Evolutionary conservation across 2,113 vertebrate species (phyloP).

Genomic region (Thunnus thynnus): DNA sequence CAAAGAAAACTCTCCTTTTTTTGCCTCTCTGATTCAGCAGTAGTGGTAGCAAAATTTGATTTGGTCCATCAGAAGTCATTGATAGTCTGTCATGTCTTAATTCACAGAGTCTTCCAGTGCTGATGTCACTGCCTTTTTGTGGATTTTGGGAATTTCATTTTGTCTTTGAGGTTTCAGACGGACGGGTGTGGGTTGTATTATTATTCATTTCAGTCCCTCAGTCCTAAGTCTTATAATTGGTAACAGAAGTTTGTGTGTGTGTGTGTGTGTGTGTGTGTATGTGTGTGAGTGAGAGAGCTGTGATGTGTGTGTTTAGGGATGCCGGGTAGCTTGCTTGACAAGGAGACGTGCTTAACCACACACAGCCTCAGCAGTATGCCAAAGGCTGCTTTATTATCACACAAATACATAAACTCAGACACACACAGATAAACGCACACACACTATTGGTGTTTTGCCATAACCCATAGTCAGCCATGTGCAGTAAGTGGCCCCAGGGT

Average conservation of each 20-base stretch:
- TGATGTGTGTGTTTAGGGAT: slow-evolving; percentile 64
- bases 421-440: slow-evolving; percentile 29
- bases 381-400: slow-evolving; percentile 63
- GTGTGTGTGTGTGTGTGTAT: slow-evolving; percentile 18
- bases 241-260: slow-evolving; percentile 73
- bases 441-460: slow-evolving; percentile 50
- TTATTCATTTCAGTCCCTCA: slow-evolving; percentile 79
- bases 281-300: slow-evolving; percentile 23
- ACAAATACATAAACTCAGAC: slow-evolving; percentile 49
- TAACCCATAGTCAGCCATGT: slow-evolving; percentile 58
- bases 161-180: slow-evolving; percentile 79
- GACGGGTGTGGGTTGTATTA: slow-evolving; percentile 71
- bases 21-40: slow-evolving; percentile 1
- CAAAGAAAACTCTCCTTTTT: neutral
- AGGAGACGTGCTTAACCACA: slow-evolving; percentile 70
- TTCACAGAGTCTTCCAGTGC: slow-evolving; percentile 51
- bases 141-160: slow-evolving; percentile 76
- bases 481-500: slow-evolving; percentile 53
- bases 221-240: slow-evolving; percentile 81
- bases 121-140: slow-evolving; percentile 78
- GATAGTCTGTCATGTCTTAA: slow-evolving; percentile 48
- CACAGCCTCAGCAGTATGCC: slow-evolving; percentile 60
- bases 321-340: slow-evolving; percentile 67
- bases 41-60: slow-evolving; percentile 39
- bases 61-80: slow-evolving; percentile 40